Evolutionary conservation across 2,797 vertebrate species (phyloP), one percentile per base, ranked within the genome.

Genomic region (Babyrousa celebensis): DNA sequence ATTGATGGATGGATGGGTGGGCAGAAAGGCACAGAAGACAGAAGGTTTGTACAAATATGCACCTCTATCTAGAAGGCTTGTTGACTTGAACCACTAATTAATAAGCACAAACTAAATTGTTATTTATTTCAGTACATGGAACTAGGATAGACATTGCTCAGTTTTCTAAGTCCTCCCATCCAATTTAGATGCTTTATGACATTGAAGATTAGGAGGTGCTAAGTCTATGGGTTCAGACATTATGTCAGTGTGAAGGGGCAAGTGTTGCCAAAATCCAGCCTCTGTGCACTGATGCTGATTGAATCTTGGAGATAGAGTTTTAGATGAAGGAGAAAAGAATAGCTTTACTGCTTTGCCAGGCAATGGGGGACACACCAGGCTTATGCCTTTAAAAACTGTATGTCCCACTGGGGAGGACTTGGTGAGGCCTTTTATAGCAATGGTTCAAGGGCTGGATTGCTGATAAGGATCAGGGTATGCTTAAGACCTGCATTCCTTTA

Each of bases 21-120:
- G 75, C 12, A 86, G 62, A 80, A 96, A 91, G 52, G 79, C 78
- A 70, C 2, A 79, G 58, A 91, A 89, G 65, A 62, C 48, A 60
- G 27, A 89, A 80, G 8, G 20, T 94, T 91, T 91, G 58, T 75
- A 56, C 12, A 58, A 29, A 79, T 17, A 32, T 2, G 21, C 58
- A 77, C 29, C n/a, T 71, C 23, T 85, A 62, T 88, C 18, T 78
- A 18, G 72, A 94, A 89, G 25, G 29, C 27, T 79, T 92, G 15
- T 36, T 79, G 43, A 79, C 14, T 85, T 65, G 11, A 96, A 65
- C 10, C 56, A 92, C 43, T 78, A 74, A 84, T 52, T 77, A 94
- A 25, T 6, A 92, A 91, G 52, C 40, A 68, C 54, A 85, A 65
- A 68, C 15, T 85, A 74, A 86, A 78, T 10, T 91, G 10, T 63